Evolutionary conservation across 2,888 invertebrate species (phyloP), one percentile per base, ranked within the genome.

Genomic region (Cephus runcator): DNA sequence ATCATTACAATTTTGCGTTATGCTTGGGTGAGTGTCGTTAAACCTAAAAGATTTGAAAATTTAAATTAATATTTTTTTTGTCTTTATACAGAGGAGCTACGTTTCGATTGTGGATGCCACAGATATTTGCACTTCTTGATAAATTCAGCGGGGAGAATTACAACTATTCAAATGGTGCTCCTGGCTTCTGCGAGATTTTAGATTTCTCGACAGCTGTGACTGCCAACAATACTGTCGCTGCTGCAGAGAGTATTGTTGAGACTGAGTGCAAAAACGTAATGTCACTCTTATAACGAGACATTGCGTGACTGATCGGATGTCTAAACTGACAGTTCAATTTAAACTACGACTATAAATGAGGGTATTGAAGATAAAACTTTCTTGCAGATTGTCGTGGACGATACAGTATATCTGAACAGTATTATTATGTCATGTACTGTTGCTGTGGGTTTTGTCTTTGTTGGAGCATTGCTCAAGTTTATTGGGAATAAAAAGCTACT

Each of bases 41-140:
- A 33, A 77, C 69, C 11, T 76, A 15, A 36, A 36, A 75, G 11
- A 34, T 77, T 15, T 15, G 1, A n/a, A 40, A 31, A 69, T 75
- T 71, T 34, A 69, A 34, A 15, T 73, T 73, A 69, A 73, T n/a
- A 9, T 77, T 4, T 82, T 74, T 73, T 77, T 73, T 68, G 76
- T 85, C 35, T 81, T 68, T 23, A 85, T 90, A 6, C 91, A 95
- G 96, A 35, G 92, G 96, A 83, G 97, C 97, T 87, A 96, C 97
- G 0, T 92, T 97, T 69, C 95, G 97, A 30, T 93, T 97, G 56
- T 98, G 97, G 97, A 93, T 97, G 83, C 97, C 97, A 0, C 97
- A 97, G 88, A 92, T 98, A 31, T 97, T 97, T 83, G 94, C 96
- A 77, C 95, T 88, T 15, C 35, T 90, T 56, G 77, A 80, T 0